Conservation (phyloP, 2,888 invertebrate species). For the Oscheius sp. region DNA sequence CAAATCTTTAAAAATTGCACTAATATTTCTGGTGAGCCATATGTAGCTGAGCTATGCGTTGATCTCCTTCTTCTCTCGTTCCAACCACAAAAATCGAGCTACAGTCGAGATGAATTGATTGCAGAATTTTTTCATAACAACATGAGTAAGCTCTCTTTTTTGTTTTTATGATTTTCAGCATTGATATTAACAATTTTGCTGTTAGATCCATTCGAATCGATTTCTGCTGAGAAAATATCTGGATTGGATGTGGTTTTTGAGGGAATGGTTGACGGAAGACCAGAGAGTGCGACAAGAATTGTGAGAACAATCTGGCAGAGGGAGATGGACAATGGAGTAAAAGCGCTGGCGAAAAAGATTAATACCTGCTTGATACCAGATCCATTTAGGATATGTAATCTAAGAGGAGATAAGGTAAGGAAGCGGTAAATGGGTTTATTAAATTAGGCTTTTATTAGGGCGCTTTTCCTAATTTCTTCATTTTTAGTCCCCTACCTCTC, state of each 20-base stretch:
- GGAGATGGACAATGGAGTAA: background rate
- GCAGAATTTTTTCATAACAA: slow-evolving; percentile 15
- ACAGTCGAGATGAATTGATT: slow-evolving; percentile 10
- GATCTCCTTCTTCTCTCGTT: slow-evolving; percentile 10
- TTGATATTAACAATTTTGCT: background rate
- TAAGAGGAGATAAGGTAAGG: background rate
- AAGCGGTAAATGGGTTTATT: background rate
- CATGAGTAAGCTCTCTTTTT: background rate
- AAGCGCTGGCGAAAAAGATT: background rate
- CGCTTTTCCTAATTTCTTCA: background rate
- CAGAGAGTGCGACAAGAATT: background rate
- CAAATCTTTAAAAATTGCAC: background rate
- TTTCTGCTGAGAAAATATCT: background rate
- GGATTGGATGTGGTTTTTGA: background rate
- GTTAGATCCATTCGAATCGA: background rate
- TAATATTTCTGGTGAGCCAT: background rate
- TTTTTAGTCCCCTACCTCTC: background rate
- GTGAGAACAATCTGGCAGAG: background rate
- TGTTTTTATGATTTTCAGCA: too few species aligned
- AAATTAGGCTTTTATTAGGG: too few species aligned
- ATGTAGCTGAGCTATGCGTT: background rate
- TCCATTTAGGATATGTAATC: slow-evolving; percentile 19
- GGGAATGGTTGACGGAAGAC: slow-evolving; percentile 9
- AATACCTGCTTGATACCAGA: slow-evolving; percentile 11
- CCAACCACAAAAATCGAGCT: background rate